Evolutionary conservation across 2,113 vertebrate genomes (phyloP).

Genomic region (Melanerpes formicivorus): DNA sequence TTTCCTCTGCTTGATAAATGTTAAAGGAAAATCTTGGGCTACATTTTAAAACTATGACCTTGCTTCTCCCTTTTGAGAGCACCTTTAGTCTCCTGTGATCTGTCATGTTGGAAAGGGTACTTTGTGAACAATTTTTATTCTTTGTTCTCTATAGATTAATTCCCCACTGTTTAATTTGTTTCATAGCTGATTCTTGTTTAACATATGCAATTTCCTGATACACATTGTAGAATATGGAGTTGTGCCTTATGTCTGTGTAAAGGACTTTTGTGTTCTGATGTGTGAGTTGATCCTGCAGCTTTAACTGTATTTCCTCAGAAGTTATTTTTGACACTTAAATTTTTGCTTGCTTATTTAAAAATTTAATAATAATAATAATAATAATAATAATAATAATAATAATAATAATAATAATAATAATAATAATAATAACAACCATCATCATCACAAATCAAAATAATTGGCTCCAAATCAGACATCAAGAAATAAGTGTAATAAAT

Average conservation of each 20-base stretch:
- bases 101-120: neutral
- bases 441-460: neutral
- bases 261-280: neutral
- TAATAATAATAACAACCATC: too few species aligned
- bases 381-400: too few species aligned
- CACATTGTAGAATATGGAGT: neutral
- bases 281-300: neutral
- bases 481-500: neutral
- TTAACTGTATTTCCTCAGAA: neutral
- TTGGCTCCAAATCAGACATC: neutral
- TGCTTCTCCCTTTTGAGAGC: neutral
- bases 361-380: too few species aligned
- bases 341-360: neutral
- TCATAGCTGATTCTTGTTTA: neutral
- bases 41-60: neutral
- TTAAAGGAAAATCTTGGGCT: conserved; percentile 39
- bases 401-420: too few species aligned
- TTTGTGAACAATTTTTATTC: neutral
- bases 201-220: neutral
- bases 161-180: neutral
- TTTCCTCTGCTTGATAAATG: conserved; percentile 35
- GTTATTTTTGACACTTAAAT: neutral
- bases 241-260: neutral
- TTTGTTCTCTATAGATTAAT: neutral
- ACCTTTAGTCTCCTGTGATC: neutral